phyloP scores from a whole-genome alignment of 2,797 vertebrate species.

The Danio albolineatus region DNA sequence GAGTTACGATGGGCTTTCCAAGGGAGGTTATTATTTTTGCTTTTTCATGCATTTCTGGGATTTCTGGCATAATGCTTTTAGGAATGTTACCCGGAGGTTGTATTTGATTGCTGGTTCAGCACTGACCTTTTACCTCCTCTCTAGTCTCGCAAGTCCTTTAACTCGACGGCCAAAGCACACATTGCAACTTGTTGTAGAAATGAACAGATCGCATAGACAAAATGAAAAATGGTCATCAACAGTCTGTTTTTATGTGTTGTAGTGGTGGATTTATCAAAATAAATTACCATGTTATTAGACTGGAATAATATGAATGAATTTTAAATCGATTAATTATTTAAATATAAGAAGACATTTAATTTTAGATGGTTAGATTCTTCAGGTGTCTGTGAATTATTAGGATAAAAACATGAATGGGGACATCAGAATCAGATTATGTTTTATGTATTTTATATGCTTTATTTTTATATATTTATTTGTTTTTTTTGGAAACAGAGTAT shows the following conservation, averaged over 20 bases:
- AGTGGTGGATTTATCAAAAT: neutral
- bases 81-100: conserved; percentile 58
- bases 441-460: too few species aligned
- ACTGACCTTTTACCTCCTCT: conserved; percentile 25
- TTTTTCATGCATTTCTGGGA: conserved; percentile 56
- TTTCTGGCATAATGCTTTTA: conserved; percentile 43
- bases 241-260: too few species aligned
- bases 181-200: neutral
- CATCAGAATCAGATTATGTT: too few species aligned
- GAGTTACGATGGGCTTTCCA: conserved; percentile 40
- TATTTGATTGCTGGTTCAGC: conserved; percentile 49
- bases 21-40: conserved; percentile 52
- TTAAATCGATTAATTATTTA: neutral
- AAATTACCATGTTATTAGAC: neutral
- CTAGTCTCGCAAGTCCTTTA: neutral
- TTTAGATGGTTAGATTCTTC: too few species aligned
- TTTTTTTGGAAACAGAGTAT: too few species aligned
- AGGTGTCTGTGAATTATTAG: too few species aligned
- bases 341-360: too few species aligned
- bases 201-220: neutral
- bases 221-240: too few species aligned
- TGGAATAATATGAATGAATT: too few species aligned
- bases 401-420: too few species aligned
- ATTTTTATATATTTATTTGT: too few species aligned
- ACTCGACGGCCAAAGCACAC: neutral